Conservation (phyloP, 2,797 vertebrate genomes). For the Fratercula arctica region DNA sequence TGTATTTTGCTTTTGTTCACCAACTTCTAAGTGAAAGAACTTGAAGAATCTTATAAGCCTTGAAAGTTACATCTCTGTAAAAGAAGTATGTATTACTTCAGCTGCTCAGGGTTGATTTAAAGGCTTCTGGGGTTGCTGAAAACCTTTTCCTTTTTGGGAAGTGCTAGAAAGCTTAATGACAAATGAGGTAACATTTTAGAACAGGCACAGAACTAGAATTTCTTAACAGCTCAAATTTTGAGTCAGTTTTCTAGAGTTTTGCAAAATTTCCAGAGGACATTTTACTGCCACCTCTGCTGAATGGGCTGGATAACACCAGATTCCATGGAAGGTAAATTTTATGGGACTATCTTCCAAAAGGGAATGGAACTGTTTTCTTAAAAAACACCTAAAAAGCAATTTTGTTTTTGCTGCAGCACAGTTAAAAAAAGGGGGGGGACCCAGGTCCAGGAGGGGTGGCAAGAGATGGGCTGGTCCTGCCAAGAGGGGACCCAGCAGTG, state of each 20-base stretch:
- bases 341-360: not conserved
- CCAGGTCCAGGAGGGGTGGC: not conserved
- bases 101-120: not conserved
- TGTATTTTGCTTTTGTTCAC: too few species aligned
- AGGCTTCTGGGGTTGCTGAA: not conserved
- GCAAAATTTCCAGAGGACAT: not conserved
- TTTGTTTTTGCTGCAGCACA: not conserved
- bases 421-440: not conserved
- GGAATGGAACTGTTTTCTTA: not conserved
- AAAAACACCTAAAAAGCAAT: not conserved
- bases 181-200: fast-evolving
- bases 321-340: not conserved
- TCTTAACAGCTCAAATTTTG: not conserved
- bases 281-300: not conserved
- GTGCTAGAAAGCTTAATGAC: not conserved
- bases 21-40: not conserved
- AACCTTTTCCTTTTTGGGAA: not conserved
- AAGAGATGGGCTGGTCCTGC: not conserved
- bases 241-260: not conserved
- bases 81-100: fast-evolving
- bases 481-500: not conserved
- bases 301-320: fast-evolving
- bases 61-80: fast-evolving
- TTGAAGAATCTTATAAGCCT: fast-evolving
- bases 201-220: not conserved